phyloP scores from a whole-genome alignment of 2,888 invertebrate species.

The Palloptera scutellata region DNA sequence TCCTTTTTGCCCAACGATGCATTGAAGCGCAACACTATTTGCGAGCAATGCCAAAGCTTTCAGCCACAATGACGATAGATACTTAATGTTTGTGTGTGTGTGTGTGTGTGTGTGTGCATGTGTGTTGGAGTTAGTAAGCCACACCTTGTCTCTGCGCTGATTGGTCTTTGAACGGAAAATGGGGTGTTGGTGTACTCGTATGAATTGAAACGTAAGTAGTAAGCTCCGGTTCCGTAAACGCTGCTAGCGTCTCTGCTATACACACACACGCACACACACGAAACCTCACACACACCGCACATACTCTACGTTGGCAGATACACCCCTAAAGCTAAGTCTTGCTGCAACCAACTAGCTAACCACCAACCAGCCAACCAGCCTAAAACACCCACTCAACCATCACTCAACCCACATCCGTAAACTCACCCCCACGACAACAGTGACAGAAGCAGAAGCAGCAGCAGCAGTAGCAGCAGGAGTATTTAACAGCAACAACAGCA shows the following conservation, averaged over 20 bases:
- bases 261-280: not conserved
- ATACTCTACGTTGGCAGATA: conserved; percentile 6
- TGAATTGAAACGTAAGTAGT: conserved; percentile 15
- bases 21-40: conserved; percentile 44
- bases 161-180: conserved; percentile 59
- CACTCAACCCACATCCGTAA: conserved; percentile 32
- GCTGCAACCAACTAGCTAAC: conserved; percentile 29
- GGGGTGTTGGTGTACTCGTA: conserved; percentile 47
- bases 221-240: conserved; percentile 35
- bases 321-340: conserved; percentile 33
- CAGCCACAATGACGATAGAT: conserved; percentile 6
- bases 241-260: conserved; percentile 40
- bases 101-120: conserved; percentile 18
- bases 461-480: conserved; percentile 15
- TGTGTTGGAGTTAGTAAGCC: conserved; percentile 40
- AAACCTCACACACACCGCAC: conserved; percentile 8
- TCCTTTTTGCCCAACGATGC: conserved; percentile 37
- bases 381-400: conserved; percentile 15
- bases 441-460: conserved; percentile 22
- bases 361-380: conserved; percentile 31
- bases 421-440: conserved; percentile 41
- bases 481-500: not conserved
- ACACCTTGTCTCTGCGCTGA: conserved; percentile 61
- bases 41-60: conserved; percentile 6
- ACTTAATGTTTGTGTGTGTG: conserved; percentile 14